Evolutionary conservation across 2,797 vertebrate species (phyloP), one percentile per base, ranked within the genome.

Genomic region (Cyclura pinguis): DNA sequence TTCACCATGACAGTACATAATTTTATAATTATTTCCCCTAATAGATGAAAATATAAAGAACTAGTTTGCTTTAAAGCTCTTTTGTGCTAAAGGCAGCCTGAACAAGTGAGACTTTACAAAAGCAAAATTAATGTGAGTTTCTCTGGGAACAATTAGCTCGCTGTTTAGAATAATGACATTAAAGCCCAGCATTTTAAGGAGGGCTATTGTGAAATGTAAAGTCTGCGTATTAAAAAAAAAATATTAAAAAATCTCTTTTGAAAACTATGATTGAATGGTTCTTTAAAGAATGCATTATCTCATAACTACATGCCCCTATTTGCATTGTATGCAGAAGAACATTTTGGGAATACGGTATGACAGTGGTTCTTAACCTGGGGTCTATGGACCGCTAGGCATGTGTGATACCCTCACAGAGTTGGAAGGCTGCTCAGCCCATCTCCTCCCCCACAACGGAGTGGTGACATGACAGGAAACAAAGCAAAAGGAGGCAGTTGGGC

Each of bases 211-310:
- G 76, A 87, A 74, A 81, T 86, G 24, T 7, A 2, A 84, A 38
- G 62, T 84, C 32, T 85, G 69, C 85, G 4, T 92, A 86, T 73
- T 59, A 52, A 47, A 69, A 74, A 57, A n/a, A n/a, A n/a, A n/a
- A n/a, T n/a, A n/a, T n/a, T n/a, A n/a, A n/a, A n/a, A 12, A 1
- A 10, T 80, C 85, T 91, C 89, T 85, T 52, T 84, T 88, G n/a
- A 4, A 92, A 92, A 91, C 35, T 22, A 3, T 88, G 27, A 12
- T 73, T 88, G 20, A 93, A 14, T 80, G 0, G 2, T 52, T 93
- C 24, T 29, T 88, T 73, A 67, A 92, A 82, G 18, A 74, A 95
- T 57, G 55, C n/a, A 89, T 86, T 91, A 1, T 1, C 94, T 93
- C 32, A 13, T 42, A 84, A 84, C 1, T 84, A 13, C 88, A 94